These are phyloP conservation scores for Crotalus horridus DNA, from an alignment of 2,113 vertebrate species.

Conservation along the genomic window DNA sequence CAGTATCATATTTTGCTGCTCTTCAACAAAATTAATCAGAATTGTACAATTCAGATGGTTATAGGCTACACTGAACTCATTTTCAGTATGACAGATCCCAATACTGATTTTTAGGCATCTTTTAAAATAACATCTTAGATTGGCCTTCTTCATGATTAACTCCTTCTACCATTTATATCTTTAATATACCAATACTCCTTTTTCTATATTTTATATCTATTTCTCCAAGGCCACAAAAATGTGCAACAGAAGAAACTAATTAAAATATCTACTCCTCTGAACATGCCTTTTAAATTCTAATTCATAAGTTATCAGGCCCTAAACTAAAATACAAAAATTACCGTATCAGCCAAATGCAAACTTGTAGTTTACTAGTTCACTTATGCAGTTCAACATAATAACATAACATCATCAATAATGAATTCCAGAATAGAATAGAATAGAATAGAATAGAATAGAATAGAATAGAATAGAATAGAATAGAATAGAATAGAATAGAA, in stretches of 20 bases:
- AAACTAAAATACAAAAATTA: background rate
- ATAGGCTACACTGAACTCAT: background rate
- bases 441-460: too few species aligned
- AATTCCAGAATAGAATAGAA: background rate
- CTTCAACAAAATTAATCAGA: background rate
- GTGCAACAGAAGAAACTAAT: background rate
- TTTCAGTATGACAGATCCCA: background rate
- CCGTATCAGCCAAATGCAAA: background rate
- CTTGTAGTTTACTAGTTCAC: background rate
- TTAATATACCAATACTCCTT: background rate
- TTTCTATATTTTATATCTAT: background rate
- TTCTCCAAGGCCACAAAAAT: background rate
- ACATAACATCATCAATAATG: background rate
- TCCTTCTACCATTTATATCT: background rate
- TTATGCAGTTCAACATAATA: background rate
- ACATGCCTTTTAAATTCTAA: background rate
- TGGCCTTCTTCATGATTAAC: background rate
- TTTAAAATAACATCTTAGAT: background rate
- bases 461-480: too few species aligned
- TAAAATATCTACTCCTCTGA: background rate
- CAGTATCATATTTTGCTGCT: background rate
- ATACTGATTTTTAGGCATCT: background rate
- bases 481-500: too few species aligned
- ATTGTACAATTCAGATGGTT: background rate
- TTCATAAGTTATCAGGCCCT: background rate